phyloP scores from a whole-genome alignment of 2,888 invertebrate genomes.

The Heliothis peltigera region DNA sequence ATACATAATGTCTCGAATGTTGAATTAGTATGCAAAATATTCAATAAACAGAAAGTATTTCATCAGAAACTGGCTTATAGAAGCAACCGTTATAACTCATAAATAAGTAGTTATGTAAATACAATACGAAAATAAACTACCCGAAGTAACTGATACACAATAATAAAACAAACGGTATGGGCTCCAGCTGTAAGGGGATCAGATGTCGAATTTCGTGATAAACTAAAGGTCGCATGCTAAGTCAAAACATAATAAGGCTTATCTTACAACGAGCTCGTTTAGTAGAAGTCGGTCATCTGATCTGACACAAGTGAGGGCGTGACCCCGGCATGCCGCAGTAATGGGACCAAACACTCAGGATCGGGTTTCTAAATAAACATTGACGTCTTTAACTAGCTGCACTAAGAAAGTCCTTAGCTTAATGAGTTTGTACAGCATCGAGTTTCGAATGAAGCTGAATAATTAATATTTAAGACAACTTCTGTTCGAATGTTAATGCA shows the following conservation, averaged over 20 bases:
- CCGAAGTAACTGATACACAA: slow-evolving; percentile 16
- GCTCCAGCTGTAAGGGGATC: slow-evolving; percentile 72
- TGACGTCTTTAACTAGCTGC: slow-evolving; percentile 48
- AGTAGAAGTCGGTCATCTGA: slow-evolving; percentile 79
- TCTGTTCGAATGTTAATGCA: slow-evolving; percentile 27
- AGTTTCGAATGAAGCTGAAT: slow-evolving; percentile 35
- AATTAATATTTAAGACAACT: slow-evolving; percentile 25
- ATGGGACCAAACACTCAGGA: slow-evolving; percentile 61
- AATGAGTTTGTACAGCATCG: slow-evolving; percentile 36
- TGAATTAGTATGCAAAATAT: background rate
- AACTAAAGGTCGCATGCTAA: slow-evolving; percentile 73
- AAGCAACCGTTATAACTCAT: slow-evolving; percentile 11
- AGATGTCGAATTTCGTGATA: slow-evolving; percentile 75
- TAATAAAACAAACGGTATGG: slow-evolving; percentile 47
- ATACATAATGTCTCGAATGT: too few species aligned
- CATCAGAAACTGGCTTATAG: slow-evolving; percentile 16
- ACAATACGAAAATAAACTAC: slow-evolving; percentile 19
- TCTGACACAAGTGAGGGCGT: slow-evolving; percentile 65
- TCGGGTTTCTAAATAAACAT: slow-evolving; percentile 67
- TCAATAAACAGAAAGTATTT: slow-evolving; percentile 9
- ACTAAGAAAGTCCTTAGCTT: slow-evolving; percentile 37
- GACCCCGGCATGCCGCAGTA: slow-evolving; percentile 61
- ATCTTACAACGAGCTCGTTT: slow-evolving; percentile 73
- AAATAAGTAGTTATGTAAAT: slow-evolving; percentile 21
- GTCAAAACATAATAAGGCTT: slow-evolving; percentile 76